Evolutionary conservation across 2,888 invertebrate species (phyloP).

Genomic region (Hipparchia sbordonii): DNA sequence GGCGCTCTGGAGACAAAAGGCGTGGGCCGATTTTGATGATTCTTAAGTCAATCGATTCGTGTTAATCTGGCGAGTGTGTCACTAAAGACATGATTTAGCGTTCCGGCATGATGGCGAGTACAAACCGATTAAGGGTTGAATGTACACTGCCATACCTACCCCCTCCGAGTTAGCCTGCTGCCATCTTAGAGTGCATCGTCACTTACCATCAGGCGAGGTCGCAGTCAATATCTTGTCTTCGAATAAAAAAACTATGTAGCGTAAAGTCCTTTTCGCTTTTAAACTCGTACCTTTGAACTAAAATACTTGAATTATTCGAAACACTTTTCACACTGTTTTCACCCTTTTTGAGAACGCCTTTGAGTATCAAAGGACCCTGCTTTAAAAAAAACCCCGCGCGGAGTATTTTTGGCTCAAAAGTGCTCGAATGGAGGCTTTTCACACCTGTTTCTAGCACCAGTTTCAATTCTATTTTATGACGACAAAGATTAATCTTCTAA

Average conservation of each 20-base stretch:
- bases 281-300: background rate
- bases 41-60: too few species aligned
- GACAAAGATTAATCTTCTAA: background rate
- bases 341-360: constrained; percentile 5
- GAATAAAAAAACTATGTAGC: background rate
- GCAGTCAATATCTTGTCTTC: too few species aligned
- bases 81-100: too few species aligned
- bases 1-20: too few species aligned
- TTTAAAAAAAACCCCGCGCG: background rate
- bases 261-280: background rate
- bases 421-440: background rate
- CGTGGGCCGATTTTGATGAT: too few species aligned
- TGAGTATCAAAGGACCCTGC: constrained; percentile 3
- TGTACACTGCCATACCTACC: too few species aligned
- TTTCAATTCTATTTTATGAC: background rate
- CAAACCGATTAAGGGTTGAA: too few species aligned
- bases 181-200: background rate
- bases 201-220: too few species aligned
- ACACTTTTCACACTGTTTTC: background rate
- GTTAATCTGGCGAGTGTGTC: too few species aligned
- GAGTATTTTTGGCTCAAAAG: background rate
- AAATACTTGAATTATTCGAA: constrained; percentile 3
- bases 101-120: too few species aligned
- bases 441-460: background rate
- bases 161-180: background rate